These are phyloP conservation scores for Hydrocynus forskahlii DNA, from an alignment of 2,797 vertebrate genomes.

Conservation along the genomic window DNA sequence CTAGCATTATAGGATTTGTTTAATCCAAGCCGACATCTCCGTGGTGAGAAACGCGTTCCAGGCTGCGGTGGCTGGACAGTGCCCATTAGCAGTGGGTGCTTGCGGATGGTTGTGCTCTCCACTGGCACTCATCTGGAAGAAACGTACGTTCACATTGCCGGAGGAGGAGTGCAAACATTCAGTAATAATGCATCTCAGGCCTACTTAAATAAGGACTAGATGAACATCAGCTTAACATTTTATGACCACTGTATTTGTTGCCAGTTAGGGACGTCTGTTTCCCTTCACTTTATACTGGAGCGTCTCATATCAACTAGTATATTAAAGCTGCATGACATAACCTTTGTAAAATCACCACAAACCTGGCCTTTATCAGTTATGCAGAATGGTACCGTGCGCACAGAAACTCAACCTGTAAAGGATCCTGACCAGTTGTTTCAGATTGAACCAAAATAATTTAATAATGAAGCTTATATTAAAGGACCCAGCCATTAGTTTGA, in stretches of 20 bases:
- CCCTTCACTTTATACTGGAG: not conserved
- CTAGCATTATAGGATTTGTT: not conserved
- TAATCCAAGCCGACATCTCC: constrained; percentile 6
- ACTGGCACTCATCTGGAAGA: constrained; percentile 69
- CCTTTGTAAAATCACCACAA: not conserved
- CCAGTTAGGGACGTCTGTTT: not conserved
- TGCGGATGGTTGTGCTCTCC: constrained; percentile 60
- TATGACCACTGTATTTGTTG: constrained; percentile 8
- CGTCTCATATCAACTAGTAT: not conserved
- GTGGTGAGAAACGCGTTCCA: not conserved
- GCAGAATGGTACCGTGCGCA: not conserved
- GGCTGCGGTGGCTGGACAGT: constrained; percentile 9
- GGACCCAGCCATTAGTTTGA: too few species aligned
- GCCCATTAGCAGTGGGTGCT: not conserved
- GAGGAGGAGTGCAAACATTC: constrained; percentile 63
- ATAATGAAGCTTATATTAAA: too few species aligned
- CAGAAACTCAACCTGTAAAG: too few species aligned
- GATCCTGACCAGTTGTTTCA: too few species aligned
- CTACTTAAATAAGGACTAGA: constrained; percentile 48
- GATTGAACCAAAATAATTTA: too few species aligned
- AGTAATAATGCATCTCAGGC: constrained; percentile 64
- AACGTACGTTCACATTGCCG: constrained; percentile 69
- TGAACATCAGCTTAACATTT: constrained; percentile 16
- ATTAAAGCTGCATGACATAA: not conserved
- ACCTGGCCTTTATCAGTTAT: not conserved